phyloP scores from a whole-genome alignment of 2,113 vertebrate species.

The Nyctereutes procyonoides region DNA sequence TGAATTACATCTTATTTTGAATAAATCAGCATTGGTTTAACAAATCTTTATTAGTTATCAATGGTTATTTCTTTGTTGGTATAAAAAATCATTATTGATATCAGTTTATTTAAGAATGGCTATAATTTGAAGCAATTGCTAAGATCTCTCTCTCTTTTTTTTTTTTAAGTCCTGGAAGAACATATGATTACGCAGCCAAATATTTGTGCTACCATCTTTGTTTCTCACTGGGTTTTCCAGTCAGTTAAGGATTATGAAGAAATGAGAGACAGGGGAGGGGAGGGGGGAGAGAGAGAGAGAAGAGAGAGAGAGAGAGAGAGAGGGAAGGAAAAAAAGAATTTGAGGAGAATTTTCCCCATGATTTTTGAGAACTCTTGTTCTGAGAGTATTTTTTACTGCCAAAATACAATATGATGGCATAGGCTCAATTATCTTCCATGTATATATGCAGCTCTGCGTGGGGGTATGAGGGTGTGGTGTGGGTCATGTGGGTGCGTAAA shows the following conservation, averaged over 20 bases:
- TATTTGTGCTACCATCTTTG: not conserved
- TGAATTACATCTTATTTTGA: conserved; percentile 75
- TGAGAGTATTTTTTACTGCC: conserved; percentile 1
- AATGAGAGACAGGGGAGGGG: not conserved
- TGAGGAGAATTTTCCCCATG: not conserved
- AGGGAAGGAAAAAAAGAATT: not conserved
- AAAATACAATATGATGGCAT: not conserved
- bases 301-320: not conserved
- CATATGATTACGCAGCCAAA: not conserved
- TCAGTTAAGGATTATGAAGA: not conserved
- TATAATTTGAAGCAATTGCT: conserved; percentile 57
- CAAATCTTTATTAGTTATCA: conserved; percentile 82
- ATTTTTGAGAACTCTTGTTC: not conserved
- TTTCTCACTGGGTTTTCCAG: not conserved
- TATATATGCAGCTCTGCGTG: not conserved
- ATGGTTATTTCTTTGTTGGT: conserved; percentile 82
- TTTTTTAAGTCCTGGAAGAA: not conserved
- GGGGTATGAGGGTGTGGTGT: not conserved
- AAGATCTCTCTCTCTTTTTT: not conserved
- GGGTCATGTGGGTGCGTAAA: not conserved
- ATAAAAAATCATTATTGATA: conserved; percentile 45
- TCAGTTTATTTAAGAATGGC: conserved; percentile 32
- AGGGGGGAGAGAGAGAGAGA: not conserved
- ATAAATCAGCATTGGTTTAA: conserved; percentile 83
- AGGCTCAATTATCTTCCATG: not conserved